Base-by-base conservation (phyloP, 2,797 vertebrate species). In the Leptatherina wallacei region DNA sequence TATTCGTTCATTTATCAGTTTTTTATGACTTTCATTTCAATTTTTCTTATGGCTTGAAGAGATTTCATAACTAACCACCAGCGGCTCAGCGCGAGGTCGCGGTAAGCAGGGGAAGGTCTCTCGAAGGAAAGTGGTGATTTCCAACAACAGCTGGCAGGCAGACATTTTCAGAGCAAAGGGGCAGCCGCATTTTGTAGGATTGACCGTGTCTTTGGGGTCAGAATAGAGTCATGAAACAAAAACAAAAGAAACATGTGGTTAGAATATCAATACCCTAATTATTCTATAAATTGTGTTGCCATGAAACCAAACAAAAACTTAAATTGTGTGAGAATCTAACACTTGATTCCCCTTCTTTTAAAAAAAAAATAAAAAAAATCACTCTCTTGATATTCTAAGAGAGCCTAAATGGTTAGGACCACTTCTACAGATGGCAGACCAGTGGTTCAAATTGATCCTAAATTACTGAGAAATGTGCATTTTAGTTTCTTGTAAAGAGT, bases 121-220 rank as follows among this genome's bases (percentile, higher is more conserved):
- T 33, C 98, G 91, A 57, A 99, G 94, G 83, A 99, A 99, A 6
- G 98, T 99, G 69, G 98, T 99, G 87, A 99, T 98, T 93, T 99
- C 98, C 88, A 99, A 86, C 60, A 99, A 89, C 77, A 99, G 94
- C 84, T 99, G 98, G 68, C 98, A 99, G 24, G 98, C 98, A 1
- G 98, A 95, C 98, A 99, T 99, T 93, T 99, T 99, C 74, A 99
- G 93, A 22, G 98, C 97, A 88, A 99, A 99, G 33, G 98, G 98
- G 80, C 98, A 99, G 84, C 96, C 96, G 18, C 98, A 99, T 89
- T 98, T 99, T 32, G 98, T 98, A 1, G 98, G 98, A 85, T 99
- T 99, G 79, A 99, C 98, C 4, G 98, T 99, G 90, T 98, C 98
- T 99, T 89, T 65, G 56, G 61, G 82, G 30, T 44, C 12, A 16